phyloP scores from a whole-genome alignment of 2,797 vertebrate species.

The Sylvia borin region DNA sequence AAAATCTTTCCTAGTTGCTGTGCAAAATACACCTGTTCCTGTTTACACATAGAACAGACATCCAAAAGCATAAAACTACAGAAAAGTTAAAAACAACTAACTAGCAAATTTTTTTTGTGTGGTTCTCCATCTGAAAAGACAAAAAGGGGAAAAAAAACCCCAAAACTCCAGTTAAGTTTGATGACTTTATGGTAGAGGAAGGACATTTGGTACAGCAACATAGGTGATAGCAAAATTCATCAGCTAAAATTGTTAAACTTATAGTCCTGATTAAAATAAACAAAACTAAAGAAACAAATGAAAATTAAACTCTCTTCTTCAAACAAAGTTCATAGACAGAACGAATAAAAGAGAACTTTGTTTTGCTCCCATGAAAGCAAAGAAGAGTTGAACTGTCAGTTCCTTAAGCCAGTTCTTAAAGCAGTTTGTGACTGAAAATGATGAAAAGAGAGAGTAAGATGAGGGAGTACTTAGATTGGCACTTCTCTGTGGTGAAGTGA shows the following conservation, averaged over 20 bases:
- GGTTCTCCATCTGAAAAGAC: not conserved
- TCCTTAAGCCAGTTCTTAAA: not conserved
- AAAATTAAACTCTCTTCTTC: not conserved
- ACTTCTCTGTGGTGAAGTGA: not conserved
- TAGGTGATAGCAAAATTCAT: not conserved
- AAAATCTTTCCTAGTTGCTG: not conserved
- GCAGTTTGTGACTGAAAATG: not conserved
- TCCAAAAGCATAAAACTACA: not conserved
- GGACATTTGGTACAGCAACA: not conserved
- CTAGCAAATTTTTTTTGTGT: not conserved
- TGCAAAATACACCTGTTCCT: not conserved
- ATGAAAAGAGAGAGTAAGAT: not conserved
- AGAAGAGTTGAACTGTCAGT: not conserved
- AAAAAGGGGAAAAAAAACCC: not conserved
- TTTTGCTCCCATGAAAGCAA: not conserved
- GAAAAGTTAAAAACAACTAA: not conserved
- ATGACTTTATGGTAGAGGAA: not conserved
- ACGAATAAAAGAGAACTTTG: not conserved
- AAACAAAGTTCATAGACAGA: not conserved
- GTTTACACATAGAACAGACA: not conserved
- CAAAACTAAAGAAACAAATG: not conserved
- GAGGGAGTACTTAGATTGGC: not conserved
- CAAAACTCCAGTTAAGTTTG: not conserved
- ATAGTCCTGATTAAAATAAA: not conserved
- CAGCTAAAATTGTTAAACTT: not conserved